Base-by-base conservation (phyloP, 92 coral and sea anemone genomes). In the Palythoa caribaeorum region DNA sequence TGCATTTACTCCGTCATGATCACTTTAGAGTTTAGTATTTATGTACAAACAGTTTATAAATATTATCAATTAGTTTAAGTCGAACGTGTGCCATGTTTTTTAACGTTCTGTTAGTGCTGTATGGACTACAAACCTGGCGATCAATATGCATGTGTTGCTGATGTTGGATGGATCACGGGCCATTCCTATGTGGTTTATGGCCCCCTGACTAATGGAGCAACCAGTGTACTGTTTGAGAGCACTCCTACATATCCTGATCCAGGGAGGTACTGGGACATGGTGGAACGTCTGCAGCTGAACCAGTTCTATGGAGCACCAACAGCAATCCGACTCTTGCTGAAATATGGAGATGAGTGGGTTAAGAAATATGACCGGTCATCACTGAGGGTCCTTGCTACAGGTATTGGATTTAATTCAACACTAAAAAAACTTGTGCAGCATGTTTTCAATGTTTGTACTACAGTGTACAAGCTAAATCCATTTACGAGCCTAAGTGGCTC, bases 161-260 rank as follows among this genome's bases (percentile, higher is more conserved):
- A 97, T 68, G 93, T 97, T 65, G 99, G 99, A 15, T 97, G 99
- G 99, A 97, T 97, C 84, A 95, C 99, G 0, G 99, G 99, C 16
- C 99, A 97, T 80, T 92, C 98, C 2, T 97, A 97, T 85, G 98
- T 95, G 8, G 98, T 97, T 11, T 97, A 97, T 89, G 99, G 99
- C 12, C 99, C 99, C 14, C 84, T 97, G 71, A 90, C 93, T 9
- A 97, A 97, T 90, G 99, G 99, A 83, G 99, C 99, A 13, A 97
- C 99, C 37, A 86, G 95, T 40, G 96, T 95, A 2, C 87, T 97
- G 48, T 97, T 97, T 86, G 99, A 97, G 80, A 97, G 99, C 93
- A 91, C 96, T 75, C 99, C 99, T 3, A 95, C 98, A 2, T 97
- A 97, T 73, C 99, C 99, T n/a, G 97, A 97, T 90, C 99, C 99